Base-by-base conservation (phyloP, 2,888 invertebrate species). In the Lacanobia oleracea region DNA sequence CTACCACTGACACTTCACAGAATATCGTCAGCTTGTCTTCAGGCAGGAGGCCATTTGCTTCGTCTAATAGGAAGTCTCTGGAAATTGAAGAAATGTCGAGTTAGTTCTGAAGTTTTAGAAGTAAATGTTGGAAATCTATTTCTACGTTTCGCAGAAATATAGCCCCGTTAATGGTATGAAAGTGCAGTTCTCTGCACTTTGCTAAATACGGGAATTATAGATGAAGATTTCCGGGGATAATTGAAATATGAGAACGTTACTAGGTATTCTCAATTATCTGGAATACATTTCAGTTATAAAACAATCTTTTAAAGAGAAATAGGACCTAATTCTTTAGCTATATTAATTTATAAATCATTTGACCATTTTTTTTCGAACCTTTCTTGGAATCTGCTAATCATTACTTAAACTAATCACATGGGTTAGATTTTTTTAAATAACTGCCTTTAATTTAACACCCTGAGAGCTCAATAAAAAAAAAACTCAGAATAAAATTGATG, bases 1-100 rank as follows among this genome's bases (percentile, higher is more conserved):
- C 99, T 64, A 99, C 99, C 59, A 99, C 99, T 72, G 96, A 96
- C 94, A 98, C 99, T 97, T 99, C 99, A 96, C 99, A 99, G 97
- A 99, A 99, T 97, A 99, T 99, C 93, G 99, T 99, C 93, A 99
- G 97, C 96, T 99, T 99, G 94, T 99, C 99, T 94, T 99, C 99
- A 23, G 99, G 99, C 89, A 99, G 96, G 61, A 99, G 97, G 87
- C 99, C 99, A 94, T 99, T 99, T 77, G 99, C 98, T 96, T 99
- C 99, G 94, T 99, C 99, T 94, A 99, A 96, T 82, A 99, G 97
- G 96, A 99, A 99, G 96, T 99, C 99, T 96, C 99, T 96, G 95
- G 76, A 95, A 95, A 75, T 67, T 65, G 63, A 60, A 71, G 69
- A 75, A 66, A 43, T 67, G 0, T 45, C 2, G 12, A 18, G n/a